phyloP scores from a whole-genome alignment of 2,113 vertebrate species.

The Pelobates fuscus region DNA sequence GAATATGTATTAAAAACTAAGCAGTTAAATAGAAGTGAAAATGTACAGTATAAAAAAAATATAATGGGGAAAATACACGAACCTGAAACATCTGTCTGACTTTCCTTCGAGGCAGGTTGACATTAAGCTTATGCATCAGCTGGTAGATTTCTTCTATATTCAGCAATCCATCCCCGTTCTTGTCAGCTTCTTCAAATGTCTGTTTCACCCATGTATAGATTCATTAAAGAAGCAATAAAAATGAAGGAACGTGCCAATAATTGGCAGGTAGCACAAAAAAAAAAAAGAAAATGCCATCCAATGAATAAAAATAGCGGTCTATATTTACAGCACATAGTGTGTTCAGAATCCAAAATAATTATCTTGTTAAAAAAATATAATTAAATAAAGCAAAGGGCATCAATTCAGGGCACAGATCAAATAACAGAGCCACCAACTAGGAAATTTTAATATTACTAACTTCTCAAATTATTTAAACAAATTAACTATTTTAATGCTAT shows the following conservation, averaged over 20 bases:
- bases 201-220: slow-evolving; percentile 89
- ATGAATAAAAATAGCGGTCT: background rate
- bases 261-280: background rate
- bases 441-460: too few species aligned
- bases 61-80: slow-evolving; percentile 30
- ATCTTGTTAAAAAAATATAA: too few species aligned
- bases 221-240: slow-evolving; percentile 73
- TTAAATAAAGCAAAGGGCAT: too few species aligned
- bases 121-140: slow-evolving; percentile 94
- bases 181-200: slow-evolving; percentile 96
- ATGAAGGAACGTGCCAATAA: background rate
- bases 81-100: slow-evolving; percentile 99
- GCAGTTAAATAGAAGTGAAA: too few species aligned
- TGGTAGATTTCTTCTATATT: slow-evolving; percentile 97
- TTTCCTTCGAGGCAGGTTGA: slow-evolving; percentile 93
- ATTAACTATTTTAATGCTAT: too few species aligned
- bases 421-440: too few species aligned
- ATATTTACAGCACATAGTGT: too few species aligned
- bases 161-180: slow-evolving; percentile 91
- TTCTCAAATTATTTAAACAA: too few species aligned
- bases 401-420: too few species aligned
- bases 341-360: too few species aligned
- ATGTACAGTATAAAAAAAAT: too few species aligned
- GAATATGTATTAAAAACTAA: too few species aligned
- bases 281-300: background rate